These are phyloP conservation scores for Riptortus pedestris DNA, from an alignment of 1,140 invertebrate species.

Conservation along the genomic window DNA sequence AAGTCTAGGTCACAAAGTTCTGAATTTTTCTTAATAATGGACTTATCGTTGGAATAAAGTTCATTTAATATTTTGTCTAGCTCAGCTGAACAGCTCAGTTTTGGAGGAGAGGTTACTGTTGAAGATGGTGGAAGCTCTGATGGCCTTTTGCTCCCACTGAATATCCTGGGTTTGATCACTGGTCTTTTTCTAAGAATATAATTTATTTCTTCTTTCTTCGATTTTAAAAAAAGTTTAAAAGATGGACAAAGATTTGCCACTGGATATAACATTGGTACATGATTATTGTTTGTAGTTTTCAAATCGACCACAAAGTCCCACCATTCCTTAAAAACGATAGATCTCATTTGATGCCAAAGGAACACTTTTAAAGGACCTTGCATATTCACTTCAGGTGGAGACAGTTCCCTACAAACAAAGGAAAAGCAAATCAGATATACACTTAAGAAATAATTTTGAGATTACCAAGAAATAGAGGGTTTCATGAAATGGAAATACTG, in stretches of 20 bases:
- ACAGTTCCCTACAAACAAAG: not conserved
- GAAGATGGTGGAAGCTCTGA: not conserved
- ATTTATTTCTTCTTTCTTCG: not conserved
- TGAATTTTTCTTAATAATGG: not conserved
- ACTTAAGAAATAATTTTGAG: too few species aligned
- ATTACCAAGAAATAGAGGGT: too few species aligned
- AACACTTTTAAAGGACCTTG: not conserved
- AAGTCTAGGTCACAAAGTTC: not conserved
- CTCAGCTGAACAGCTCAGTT: not conserved
- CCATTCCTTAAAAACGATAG: constrained; percentile 1
- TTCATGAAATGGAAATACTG: too few species aligned
- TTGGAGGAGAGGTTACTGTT: not conserved
- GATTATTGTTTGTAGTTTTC: not conserved
- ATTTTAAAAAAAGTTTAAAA: not conserved
- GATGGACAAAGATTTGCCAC: constrained; percentile 3
- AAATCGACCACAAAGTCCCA: constrained; percentile 2
- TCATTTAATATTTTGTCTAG: constrained; percentile 5
- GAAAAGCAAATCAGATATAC: too few species aligned
- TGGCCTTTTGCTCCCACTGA: not conserved
- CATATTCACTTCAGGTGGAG: not conserved
- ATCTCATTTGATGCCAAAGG: not conserved
- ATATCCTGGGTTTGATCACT: not conserved
- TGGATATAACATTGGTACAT: not conserved
- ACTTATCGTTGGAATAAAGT: not conserved
- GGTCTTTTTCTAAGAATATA: not conserved